A percentile compares a stretch with the other conserved stretches of the same genome.
Conservation (phyloP, 1,140 invertebrate genomes). For the Dufourea novaeangliae region DNA sequence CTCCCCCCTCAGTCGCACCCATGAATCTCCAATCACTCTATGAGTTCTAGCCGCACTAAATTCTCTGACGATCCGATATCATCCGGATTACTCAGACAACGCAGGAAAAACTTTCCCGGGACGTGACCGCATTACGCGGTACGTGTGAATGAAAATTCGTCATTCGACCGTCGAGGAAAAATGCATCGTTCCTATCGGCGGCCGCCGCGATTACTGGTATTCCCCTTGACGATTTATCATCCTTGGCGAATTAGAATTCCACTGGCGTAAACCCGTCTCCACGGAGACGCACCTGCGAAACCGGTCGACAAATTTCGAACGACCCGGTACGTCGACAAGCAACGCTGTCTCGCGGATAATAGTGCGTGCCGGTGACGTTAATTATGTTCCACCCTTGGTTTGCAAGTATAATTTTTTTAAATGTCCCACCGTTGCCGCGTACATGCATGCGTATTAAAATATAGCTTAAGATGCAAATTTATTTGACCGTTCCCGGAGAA, state of each 20-base stretch:
- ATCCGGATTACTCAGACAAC: constrained; percentile 24
- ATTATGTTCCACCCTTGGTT: constrained; percentile 69
- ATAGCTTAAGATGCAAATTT: constrained; percentile 74
- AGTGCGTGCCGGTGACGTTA: constrained; percentile 74
- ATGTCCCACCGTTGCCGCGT: constrained; percentile 67
- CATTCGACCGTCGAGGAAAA: background rate
- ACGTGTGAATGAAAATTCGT: constrained; percentile 36
- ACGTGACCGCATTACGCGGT: constrained; percentile 34
- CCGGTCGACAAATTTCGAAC: constrained; percentile 24
- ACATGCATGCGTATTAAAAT: constrained; percentile 70
- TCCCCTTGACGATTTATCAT: constrained; percentile 11
- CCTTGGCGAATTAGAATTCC: constrained; percentile 39
- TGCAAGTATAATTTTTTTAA: constrained; percentile 77
- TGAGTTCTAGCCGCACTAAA: too few relatives aligned
- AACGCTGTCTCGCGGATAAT: constrained; percentile 57
- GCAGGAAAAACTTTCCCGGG: constrained; percentile 16
- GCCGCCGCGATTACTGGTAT: background rate
- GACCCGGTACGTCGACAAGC: background rate
- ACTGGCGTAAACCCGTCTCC: background rate
- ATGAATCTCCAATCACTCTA: too few relatives aligned
- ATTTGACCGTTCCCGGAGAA: constrained; percentile 51
- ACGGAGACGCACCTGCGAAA: background rate
- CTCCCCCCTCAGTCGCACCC: too few relatives aligned
- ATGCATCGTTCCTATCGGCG: background rate
- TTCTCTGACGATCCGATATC: constrained; percentile 13